Percentiles rank a stretch among this genome's conserved stretches.
phyloP scores from a whole-genome alignment of 2,797 vertebrate genomes.

The Cichlasoma orientale region DNA sequence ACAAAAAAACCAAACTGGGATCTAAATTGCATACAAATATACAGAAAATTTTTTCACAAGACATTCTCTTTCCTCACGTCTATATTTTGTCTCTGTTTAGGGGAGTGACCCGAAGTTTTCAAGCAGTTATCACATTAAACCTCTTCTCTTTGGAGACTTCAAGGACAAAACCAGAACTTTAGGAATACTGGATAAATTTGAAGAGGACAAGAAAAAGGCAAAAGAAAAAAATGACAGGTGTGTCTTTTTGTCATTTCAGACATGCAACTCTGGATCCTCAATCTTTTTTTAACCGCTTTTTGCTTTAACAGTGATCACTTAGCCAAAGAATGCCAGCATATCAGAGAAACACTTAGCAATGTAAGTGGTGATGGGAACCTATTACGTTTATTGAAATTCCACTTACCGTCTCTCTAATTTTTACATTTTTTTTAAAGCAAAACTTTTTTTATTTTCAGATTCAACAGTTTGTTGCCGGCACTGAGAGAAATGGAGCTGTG shows the following conservation, averaged over 20 bases:
- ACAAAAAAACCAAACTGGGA: neutral
- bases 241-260: constrained; percentile 8
- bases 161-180: constrained; percentile 79
- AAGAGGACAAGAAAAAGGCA: constrained; percentile 86
- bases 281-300: neutral
- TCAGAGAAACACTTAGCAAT: constrained; percentile 83
- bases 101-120: constrained; percentile 86
- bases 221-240: constrained; percentile 90
- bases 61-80: neutral
- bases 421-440: neutral
- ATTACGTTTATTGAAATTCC: neutral
- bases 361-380: constrained; percentile 79
- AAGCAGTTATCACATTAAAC: constrained; percentile 89
- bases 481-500: constrained; percentile 68
- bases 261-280: neutral
- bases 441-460: constrained; percentile 67
- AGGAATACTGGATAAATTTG: constrained; percentile 87
- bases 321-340: constrained; percentile 78
- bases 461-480: constrained; percentile 64
- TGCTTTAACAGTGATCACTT: constrained; percentile 84
- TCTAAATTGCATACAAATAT: neutral
- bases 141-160: constrained; percentile 86
- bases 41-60: too few relatives aligned
- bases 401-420: neutral
- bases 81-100: constrained; percentile 57